Conservation (phyloP, 2,888 invertebrate genomes). For the Cheilosia vernalis region DNA sequence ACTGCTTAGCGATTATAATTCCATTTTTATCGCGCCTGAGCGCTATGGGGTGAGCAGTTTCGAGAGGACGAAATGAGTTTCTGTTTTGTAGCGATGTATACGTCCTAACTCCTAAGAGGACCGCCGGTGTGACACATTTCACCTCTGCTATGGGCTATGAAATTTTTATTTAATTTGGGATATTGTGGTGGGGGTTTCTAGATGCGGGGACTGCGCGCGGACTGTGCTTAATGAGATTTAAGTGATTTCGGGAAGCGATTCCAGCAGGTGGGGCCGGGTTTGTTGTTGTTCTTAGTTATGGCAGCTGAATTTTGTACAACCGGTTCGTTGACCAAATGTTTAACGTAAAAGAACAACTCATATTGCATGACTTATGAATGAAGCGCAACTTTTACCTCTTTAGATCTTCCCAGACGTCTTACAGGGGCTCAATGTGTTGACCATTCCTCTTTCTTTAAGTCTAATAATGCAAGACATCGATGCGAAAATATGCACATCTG, state of each 20-base stretch:
- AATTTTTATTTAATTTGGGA: constrained; percentile 75
- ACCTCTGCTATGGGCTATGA: constrained; percentile 61
- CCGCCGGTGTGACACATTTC: constrained; percentile 63
- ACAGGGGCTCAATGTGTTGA: no score
- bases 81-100: constrained; percentile 1
- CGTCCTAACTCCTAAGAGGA: constrained; percentile 44
- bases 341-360: no score
- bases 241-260: constrained; percentile 57
- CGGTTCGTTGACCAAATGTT: no score
- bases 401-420: no score
- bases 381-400: no score
- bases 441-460: no score
- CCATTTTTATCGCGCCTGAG: constrained; percentile 66
- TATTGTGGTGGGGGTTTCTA: constrained; percentile 55
- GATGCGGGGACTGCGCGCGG: not conserved
- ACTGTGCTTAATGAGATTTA: constrained; percentile 65
- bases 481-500: no score
- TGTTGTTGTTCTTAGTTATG: no score
- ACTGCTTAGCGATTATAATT: constrained; percentile 75
- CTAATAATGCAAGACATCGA: no score
- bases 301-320: no score
- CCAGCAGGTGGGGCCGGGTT: not conserved
- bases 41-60: constrained; percentile 1
- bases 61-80: constrained; percentile 55
- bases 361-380: no score